phyloP scores from a whole-genome alignment of 2,797 vertebrate species.

The Erethizon dorsatum region DNA sequence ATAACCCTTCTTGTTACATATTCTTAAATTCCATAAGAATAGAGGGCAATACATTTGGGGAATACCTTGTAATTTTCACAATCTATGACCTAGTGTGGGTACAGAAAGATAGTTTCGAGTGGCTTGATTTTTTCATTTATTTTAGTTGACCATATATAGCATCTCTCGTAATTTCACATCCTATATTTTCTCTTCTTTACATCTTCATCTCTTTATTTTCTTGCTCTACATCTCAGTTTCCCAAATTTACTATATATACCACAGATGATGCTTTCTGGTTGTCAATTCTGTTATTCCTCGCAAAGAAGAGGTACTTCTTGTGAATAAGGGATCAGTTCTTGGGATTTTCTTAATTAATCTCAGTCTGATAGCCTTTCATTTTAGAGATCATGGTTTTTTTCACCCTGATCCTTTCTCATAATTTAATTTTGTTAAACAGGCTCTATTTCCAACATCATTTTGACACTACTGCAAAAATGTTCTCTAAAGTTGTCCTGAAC shows the following conservation, averaged over 20 bases:
- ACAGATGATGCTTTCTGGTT: not conserved
- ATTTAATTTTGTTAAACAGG: not conserved
- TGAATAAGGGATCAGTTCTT: not conserved
- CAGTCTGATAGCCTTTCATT: not conserved
- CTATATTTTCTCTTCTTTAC: not conserved
- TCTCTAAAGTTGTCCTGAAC: slow-evolving; percentile 31
- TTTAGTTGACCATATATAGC: not conserved
- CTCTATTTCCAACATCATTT: not conserved
- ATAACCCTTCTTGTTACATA: not conserved
- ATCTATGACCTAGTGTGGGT: too few relatives aligned
- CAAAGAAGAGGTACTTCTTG: not conserved
- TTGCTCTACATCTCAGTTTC: not conserved
- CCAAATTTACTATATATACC: not conserved
- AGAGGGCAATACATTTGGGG: not conserved
- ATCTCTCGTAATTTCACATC: not conserved
- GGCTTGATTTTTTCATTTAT: not conserved
- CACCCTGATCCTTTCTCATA: not conserved
- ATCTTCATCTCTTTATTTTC: not conserved
- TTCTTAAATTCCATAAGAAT: not conserved
- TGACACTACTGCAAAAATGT: not conserved
- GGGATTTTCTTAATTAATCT: slow-evolving; percentile 21
- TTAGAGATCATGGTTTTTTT: slow-evolving; percentile 35
- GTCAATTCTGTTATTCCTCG: not conserved
- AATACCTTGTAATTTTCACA: not conserved
- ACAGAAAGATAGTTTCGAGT: not conserved